phyloP scores from a whole-genome alignment of 2,797 vertebrate genomes.

The Pterois miles region DNA sequence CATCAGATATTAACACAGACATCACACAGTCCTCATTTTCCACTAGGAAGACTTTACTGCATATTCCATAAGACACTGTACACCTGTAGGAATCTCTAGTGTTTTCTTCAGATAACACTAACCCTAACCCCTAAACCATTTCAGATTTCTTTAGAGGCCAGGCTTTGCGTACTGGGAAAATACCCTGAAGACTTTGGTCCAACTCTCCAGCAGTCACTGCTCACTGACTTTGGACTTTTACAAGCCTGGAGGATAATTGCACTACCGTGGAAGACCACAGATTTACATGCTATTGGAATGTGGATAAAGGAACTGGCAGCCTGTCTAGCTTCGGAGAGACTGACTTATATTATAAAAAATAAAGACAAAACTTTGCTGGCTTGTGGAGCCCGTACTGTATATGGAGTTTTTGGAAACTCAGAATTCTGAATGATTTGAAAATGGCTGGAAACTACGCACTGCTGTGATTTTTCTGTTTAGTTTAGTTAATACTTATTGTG shows the following conservation, averaged over 20 bases:
- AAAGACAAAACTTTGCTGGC: rapidly evolving
- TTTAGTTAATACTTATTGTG: no score
- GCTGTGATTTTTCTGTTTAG: no score
- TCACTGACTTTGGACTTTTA: not conserved
- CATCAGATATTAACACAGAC: not conserved
- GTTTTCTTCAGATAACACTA: not conserved
- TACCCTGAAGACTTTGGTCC: not conserved
- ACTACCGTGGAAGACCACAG: not conserved
- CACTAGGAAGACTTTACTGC: not conserved
- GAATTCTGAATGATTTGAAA: no score
- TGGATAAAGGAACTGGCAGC: not conserved
- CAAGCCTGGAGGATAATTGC: not conserved
- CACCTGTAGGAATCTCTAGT: not conserved
- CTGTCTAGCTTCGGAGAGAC: not conserved
- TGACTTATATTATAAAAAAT: not conserved
- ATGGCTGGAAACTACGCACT: no score
- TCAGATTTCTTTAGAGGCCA: not conserved
- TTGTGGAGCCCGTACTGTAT: not conserved
- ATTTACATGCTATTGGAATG: not conserved
- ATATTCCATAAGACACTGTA: not conserved
- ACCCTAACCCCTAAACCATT: no score
- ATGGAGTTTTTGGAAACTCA: not conserved
- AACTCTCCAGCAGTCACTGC: not conserved
- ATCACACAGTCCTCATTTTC: not conserved
- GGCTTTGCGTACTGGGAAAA: not conserved